These are phyloP conservation scores for Metridium senile DNA, from an alignment of 92 coral and sea anemone genomes.

Conservation along the genomic window DNA sequence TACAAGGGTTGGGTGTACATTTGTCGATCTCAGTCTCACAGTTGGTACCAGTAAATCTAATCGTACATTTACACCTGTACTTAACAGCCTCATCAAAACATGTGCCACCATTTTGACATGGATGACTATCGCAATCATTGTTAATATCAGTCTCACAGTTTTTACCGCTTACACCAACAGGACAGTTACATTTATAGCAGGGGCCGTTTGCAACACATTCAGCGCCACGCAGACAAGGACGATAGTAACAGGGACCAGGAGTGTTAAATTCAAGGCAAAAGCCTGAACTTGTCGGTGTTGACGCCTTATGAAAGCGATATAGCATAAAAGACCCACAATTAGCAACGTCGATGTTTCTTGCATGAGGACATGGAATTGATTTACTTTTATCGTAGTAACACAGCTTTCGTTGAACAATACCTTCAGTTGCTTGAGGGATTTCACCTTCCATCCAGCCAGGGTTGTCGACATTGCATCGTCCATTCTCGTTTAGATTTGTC, in stretches of 20 bases:
- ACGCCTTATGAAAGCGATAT: neutral
- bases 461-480: neutral
- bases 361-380: neutral
- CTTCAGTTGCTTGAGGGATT: neutral
- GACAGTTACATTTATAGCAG: conserved; percentile 55
- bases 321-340: neutral
- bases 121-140: neutral
- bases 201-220: conserved; percentile 36
- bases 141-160: conserved; percentile 55
- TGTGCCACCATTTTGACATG: neutral
- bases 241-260: conserved; percentile 56
- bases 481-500: neutral
- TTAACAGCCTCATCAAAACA: neutral
- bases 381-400: neutral
- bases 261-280: neutral
- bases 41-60: neutral
- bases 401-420: neutral
- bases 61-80: neutral
- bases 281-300: neutral
- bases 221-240: conserved; percentile 64
- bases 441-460: conserved; percentile 1
- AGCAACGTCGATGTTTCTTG: conserved; percentile 6
- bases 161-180: conserved; percentile 61
- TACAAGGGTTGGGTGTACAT: conserved; percentile 1
- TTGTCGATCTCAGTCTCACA: neutral